phyloP scores from a whole-genome alignment of 2,888 invertebrate species.

The Brassicogethes aeneus region DNA sequence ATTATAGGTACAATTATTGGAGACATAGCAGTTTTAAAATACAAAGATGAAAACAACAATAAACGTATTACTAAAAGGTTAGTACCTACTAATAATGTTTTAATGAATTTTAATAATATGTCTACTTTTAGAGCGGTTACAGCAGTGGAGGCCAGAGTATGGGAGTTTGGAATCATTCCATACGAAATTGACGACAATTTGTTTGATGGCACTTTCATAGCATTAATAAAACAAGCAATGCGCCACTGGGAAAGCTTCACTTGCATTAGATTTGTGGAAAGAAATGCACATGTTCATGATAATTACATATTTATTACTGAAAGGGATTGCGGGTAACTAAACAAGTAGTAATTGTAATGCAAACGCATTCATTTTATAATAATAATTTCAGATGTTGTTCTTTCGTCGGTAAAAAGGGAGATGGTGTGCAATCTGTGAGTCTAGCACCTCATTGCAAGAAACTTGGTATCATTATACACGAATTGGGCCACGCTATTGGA shows the following conservation, averaged over 20 bases:
- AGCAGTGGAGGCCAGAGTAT: slow-evolving; percentile 86
- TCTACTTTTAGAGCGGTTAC: slow-evolving; percentile 82
- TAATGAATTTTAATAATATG: no score
- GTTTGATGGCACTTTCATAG: slow-evolving; percentile 91
- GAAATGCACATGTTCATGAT: slow-evolving; percentile 71
- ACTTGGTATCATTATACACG: slow-evolving; percentile 96
- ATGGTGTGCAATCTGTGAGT: slow-evolving; percentile 89
- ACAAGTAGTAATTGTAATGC: background rate
- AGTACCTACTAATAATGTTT: no score
- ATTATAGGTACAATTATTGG: no score
- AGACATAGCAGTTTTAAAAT: no score
- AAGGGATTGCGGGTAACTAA: slow-evolving; percentile 65
- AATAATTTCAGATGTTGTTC: slow-evolving; percentile 71
- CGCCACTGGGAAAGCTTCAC: slow-evolving; percentile 98
- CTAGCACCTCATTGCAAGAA: slow-evolving; percentile 99
- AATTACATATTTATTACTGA: slow-evolving; percentile 97
- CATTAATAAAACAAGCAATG: slow-evolving; percentile 97
- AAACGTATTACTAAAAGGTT: no score
- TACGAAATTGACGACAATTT: slow-evolving; percentile 85
- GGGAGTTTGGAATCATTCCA: slow-evolving; percentile 96
- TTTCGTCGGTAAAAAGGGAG: slow-evolving; percentile 94
- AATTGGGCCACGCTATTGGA: slow-evolving; percentile 90
- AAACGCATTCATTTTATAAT: no score
- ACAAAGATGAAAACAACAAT: no score
- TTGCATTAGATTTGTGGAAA: slow-evolving; percentile 94